A percentile compares a stretch with the other conserved stretches of the same genome.
phyloP scores from a whole-genome alignment of 2,888 invertebrate genomes.

The Rhagonycha fulva region DNA sequence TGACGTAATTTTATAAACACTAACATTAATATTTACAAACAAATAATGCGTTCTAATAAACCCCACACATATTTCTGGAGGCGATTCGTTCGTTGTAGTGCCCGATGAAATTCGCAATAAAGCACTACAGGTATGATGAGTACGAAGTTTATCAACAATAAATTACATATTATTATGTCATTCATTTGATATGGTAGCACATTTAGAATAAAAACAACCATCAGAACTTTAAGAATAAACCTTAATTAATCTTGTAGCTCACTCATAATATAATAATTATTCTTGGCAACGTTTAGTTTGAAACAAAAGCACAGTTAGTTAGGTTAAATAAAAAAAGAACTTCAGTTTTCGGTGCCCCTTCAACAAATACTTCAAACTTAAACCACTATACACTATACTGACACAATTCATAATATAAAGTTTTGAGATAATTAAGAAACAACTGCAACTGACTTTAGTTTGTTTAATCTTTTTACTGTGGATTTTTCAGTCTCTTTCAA shows the following conservation, averaged over 20 bases:
- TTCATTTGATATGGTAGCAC: neutral
- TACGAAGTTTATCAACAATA: neutral
- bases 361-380: neutral
- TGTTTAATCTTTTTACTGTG: too few species aligned
- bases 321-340: neutral
- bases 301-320: neutral
- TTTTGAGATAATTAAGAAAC: too few species aligned
- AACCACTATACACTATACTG: neutral
- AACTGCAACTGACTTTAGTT: too few species aligned
- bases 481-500: too few species aligned
- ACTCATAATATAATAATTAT: neutral
- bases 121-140: too few species aligned
- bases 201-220: neutral
- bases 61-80: too few species aligned
- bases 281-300: neutral
- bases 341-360: neutral
- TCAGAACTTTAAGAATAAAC: neutral
- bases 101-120: too few species aligned
- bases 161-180: too few species aligned
- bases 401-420: neutral
- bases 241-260: neutral
- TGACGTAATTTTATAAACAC: too few species aligned
- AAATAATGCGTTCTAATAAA: too few species aligned
- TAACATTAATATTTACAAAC: too few species aligned
- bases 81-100: too few species aligned